Evolutionary conservation across 2,888 invertebrate genomes (phyloP).

Genomic region (Temnothorax ravouxi): DNA sequence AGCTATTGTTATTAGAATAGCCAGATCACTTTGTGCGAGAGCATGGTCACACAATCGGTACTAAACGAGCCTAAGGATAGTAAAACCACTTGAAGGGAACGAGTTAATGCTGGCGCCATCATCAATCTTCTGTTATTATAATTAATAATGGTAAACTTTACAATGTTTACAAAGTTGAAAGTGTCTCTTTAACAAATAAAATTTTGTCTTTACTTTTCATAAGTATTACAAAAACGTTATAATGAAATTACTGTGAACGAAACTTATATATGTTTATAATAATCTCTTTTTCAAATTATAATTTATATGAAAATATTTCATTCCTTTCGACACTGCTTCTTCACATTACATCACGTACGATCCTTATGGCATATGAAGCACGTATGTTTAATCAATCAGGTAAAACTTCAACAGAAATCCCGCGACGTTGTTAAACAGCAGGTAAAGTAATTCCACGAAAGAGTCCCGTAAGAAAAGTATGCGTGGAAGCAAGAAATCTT

Average conservation of each 20-base stretch:
- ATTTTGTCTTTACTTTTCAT: neutral
- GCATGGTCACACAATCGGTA: slow-evolving; percentile 28
- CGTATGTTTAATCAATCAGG: slow-evolving; percentile 26
- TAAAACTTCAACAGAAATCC: slow-evolving; percentile 41
- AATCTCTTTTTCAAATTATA: neutral
- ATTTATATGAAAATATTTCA: neutral
- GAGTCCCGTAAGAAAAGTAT: neutral
- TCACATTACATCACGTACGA: neutral
- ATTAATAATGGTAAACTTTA: neutral
- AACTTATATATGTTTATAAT: neutral
- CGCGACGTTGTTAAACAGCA: slow-evolving; percentile 30
- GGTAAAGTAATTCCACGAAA: slow-evolving; percentile 33
- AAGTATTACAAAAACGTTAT: neutral
- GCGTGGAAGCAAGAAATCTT: slow-evolving; percentile 49
- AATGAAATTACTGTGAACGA: neutral
- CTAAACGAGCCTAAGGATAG: slow-evolving; percentile 75
- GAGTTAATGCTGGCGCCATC: neutral
- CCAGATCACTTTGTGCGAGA: slow-evolving; percentile 49
- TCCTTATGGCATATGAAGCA: neutral
- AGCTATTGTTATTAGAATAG: slow-evolving; percentile 64
- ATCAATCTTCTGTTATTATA: neutral
- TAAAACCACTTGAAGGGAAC: slow-evolving; percentile 78
- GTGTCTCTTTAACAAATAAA: neutral
- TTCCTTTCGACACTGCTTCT: neutral
- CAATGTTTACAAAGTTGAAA: neutral